These are phyloP conservation scores for Oryctes rhinoceros DNA, from an alignment of 1,140 invertebrate species.

Conservation along the genomic window DNA sequence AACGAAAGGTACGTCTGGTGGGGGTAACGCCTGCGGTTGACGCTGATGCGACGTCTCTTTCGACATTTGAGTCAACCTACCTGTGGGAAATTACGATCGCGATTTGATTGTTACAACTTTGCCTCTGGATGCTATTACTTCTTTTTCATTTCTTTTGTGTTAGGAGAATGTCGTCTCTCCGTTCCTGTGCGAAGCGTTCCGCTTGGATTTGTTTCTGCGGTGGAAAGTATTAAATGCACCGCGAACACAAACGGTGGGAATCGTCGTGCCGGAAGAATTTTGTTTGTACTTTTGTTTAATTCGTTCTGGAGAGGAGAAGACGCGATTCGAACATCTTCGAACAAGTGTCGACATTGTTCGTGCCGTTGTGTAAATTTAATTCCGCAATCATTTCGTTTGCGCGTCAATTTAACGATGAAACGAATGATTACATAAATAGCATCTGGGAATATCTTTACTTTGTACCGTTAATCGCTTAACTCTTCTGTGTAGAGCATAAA, in stretches of 20 bases:
- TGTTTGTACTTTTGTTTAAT: conserved; percentile 30
- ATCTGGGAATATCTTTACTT: too few relatives aligned
- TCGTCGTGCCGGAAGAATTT: conserved; percentile 30
- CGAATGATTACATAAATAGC: too few relatives aligned
- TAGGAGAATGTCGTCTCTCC: conserved; percentile 21
- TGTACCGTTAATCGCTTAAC: too few relatives aligned
- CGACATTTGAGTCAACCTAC: conserved; percentile 41
- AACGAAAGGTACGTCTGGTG: conserved; percentile 37
- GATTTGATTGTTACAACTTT: conserved; percentile 39
- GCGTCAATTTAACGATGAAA: too few relatives aligned
- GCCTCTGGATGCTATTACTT: conserved; percentile 31
- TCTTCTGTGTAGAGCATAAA: too few relatives aligned
- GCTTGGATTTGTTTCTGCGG: conserved; percentile 25
- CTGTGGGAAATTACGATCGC: conserved; percentile 41
- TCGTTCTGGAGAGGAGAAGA: neutral
- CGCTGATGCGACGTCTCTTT: conserved; percentile 46
- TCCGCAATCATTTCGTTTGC: too few relatives aligned
- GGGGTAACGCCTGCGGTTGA: conserved; percentile 49
- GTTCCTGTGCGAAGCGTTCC: conserved; percentile 25
- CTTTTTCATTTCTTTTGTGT: conserved; percentile 39
- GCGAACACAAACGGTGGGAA: conserved; percentile 19
- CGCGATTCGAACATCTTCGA: neutral
- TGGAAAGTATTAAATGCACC: conserved; percentile 29
- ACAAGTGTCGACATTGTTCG: neutral
- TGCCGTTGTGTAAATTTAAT: too few relatives aligned